Conservation (phyloP, 2,888 invertebrate species). For the Timema cristinae region DNA sequence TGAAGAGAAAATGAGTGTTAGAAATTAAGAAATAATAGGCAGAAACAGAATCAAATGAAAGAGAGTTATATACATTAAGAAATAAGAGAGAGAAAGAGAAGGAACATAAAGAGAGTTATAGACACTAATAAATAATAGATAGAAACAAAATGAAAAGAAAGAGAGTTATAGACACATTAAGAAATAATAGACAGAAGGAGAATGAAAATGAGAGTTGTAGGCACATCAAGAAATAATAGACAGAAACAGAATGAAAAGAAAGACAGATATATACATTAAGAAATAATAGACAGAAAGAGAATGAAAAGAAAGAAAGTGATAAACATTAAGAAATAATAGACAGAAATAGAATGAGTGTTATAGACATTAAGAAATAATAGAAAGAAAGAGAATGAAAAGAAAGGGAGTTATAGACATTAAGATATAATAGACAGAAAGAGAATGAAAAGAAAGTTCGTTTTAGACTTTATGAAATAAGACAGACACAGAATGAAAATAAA, state of each 20-base stretch:
- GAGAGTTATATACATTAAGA: conserved; percentile 19
- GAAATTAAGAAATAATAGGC: not conserved
- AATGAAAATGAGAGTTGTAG: too few relatives aligned
- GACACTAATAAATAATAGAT: not conserved
- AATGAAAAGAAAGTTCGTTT: too few relatives aligned
- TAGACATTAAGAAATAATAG: not conserved
- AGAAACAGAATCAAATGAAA: conserved; percentile 11
- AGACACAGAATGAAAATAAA: conserved; percentile 22
- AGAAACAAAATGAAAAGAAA: not conserved
- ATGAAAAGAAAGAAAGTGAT: not conserved
- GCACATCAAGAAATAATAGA: not conserved
- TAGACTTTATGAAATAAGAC: not conserved
- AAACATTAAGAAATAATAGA: not conserved
- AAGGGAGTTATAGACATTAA: not conserved
- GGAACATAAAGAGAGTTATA: conserved; percentile 16
- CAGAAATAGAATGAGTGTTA: not conserved
- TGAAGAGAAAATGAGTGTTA: too few relatives aligned
- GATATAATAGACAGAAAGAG: not conserved
- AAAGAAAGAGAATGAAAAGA: not conserved
- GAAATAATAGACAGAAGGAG: not conserved
- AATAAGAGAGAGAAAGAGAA: conserved; percentile 18
- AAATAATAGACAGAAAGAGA: conserved; percentile 6
- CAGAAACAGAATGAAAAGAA: not conserved
- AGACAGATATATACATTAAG: not conserved
- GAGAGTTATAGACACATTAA: not conserved